These are phyloP conservation scores for Etheostoma cragini DNA, from an alignment of 2,113 vertebrate genomes.

Conservation along the genomic window DNA sequence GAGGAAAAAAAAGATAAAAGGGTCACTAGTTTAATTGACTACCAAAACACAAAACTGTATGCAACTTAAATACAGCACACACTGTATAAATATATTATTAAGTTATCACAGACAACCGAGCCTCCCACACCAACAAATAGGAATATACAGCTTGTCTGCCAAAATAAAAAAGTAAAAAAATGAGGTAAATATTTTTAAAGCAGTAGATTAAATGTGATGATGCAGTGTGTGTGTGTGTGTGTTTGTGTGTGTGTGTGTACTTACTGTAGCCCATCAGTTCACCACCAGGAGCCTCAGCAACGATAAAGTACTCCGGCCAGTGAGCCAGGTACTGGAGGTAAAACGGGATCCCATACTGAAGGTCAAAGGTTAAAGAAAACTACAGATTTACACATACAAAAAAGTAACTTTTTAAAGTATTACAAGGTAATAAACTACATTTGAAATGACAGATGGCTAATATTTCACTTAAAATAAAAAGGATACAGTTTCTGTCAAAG, in stretches of 20 bases:
- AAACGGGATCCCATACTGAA: slow-evolving; percentile 96
- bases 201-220: too few relatives aligned
- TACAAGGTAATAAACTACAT: not conserved
- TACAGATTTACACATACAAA: not conserved
- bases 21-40: too few relatives aligned
- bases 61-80: too few relatives aligned
- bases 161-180: too few relatives aligned
- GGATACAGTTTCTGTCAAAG: slow-evolving; percentile 97
- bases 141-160: too few relatives aligned
- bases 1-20: too few relatives aligned
- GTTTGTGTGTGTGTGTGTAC: not conserved
- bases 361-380: slow-evolving; percentile 53
- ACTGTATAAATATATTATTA: too few relatives aligned
- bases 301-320: slow-evolving; percentile 98
- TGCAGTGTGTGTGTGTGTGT: too few relatives aligned
- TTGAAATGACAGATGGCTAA: not conserved
- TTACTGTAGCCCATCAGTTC: slow-evolving; percentile 96
- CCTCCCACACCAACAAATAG: too few relatives aligned
- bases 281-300: slow-evolving; percentile 95
- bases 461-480: slow-evolving; percentile 65
- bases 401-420: not conserved
- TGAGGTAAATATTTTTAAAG: too few relatives aligned
- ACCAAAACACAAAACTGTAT: too few relatives aligned
- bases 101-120: too few relatives aligned
- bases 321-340: slow-evolving; percentile 97